A percentile compares a stretch with the other conserved stretches of the same genome.
Evolutionary conservation across 1,140 invertebrate genomes (phyloP).

Genomic region (Heliconius hewitsoni): DNA sequence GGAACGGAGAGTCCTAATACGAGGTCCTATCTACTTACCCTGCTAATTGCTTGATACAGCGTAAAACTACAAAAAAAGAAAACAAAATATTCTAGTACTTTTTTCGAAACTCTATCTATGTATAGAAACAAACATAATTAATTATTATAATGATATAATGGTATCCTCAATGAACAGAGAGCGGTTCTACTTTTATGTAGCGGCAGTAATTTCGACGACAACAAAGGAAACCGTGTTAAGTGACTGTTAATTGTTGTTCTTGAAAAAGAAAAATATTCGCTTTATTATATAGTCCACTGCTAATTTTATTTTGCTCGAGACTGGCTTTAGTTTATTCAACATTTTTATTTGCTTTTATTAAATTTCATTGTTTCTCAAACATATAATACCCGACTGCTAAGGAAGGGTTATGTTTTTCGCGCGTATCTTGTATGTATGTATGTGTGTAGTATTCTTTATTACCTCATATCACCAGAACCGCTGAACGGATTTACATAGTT

Average conservation of each 20-base stretch:
- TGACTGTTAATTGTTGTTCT: not conserved
- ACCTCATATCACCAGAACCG: too few relatives aligned
- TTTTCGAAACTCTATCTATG: too few relatives aligned
- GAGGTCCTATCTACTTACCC: too few relatives aligned
- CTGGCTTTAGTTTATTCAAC: not conserved
- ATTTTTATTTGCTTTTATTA: not conserved
- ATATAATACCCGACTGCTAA: too few relatives aligned
- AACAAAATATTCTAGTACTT: too few relatives aligned
- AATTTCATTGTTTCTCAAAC: not conserved
- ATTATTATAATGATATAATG: not conserved
- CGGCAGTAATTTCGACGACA: not conserved
- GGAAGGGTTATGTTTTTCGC: too few relatives aligned
- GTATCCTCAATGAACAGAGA: not conserved
- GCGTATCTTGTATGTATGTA: too few relatives aligned
- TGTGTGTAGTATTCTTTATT: too few relatives aligned
- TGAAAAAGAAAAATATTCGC: not conserved
- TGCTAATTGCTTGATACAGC: too few relatives aligned
- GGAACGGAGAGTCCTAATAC: too few relatives aligned
- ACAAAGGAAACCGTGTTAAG: not conserved
- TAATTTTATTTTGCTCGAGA: not conserved
- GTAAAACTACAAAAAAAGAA: too few relatives aligned
- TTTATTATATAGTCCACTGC: not conserved
- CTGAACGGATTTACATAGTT: too few relatives aligned
- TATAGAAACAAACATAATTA: not conserved
- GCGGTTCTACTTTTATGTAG: not conserved